Evolutionary conservation across 2,797 vertebrate species (phyloP).

Genomic region (Hephaestus fuliginosus): DNA sequence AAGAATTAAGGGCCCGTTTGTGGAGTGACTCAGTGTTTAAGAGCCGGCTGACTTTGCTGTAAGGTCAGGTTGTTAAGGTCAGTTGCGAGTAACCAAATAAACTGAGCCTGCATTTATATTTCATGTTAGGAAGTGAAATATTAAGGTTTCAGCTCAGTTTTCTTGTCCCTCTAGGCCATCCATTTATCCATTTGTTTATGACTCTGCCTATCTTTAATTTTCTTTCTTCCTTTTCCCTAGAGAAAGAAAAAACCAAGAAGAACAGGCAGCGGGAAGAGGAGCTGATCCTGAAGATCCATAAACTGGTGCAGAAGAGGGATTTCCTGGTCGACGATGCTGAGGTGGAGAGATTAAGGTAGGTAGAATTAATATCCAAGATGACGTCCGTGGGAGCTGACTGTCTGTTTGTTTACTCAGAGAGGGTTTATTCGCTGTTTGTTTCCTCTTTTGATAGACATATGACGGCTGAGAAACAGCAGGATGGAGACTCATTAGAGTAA

Average conservation of each 20-base stretch:
- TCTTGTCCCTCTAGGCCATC: too few species aligned
- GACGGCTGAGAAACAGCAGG: slow-evolving; percentile 26
- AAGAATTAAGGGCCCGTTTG: slow-evolving; percentile 23
- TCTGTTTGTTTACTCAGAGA: slow-evolving; percentile 3
- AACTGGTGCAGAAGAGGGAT: slow-evolving; percentile 97
- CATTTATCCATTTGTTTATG: not conserved
- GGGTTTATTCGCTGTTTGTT: not conserved
- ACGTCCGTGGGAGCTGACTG: not conserved
- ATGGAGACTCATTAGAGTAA: slow-evolving; percentile 35
- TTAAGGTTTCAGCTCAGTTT: not conserved
- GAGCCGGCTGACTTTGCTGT: slow-evolving; percentile 34
- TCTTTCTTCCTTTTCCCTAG: slow-evolving; percentile 72
- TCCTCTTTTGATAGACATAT: slow-evolving; percentile 3
- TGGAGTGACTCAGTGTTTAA: slow-evolving; percentile 26
- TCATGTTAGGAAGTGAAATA: not conserved
- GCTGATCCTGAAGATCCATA: slow-evolving; percentile 97
- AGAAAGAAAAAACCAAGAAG: slow-evolving; percentile 93
- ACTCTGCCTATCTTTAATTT: not conserved
- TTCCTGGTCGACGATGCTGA: slow-evolving; percentile 98
- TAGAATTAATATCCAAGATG: slow-evolving; percentile 25
- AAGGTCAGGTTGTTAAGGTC: slow-evolving; percentile 18
- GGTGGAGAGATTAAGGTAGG: slow-evolving; percentile 95
- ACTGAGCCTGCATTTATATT: not conserved
- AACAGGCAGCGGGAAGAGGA: slow-evolving; percentile 94
- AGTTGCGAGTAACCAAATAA: not conserved